These are phyloP conservation scores for Alligator mississippiensis DNA, from an alignment of 2,113 vertebrate genomes.

Conservation along the genomic window DNA sequence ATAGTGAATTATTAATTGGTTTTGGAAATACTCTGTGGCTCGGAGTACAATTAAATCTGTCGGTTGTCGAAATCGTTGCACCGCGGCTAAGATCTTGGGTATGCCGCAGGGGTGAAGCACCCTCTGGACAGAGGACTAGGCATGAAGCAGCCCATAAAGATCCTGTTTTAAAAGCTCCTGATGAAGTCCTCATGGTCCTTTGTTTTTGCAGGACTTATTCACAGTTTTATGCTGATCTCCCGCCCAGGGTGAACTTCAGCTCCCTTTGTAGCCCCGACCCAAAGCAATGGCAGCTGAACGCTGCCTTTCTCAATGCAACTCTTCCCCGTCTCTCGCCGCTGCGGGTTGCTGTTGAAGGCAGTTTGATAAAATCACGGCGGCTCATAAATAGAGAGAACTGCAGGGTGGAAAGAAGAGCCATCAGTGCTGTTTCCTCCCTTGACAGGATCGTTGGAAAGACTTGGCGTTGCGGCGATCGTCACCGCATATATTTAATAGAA, in stretches of 20 bases:
- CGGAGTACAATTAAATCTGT: conserved; percentile 9
- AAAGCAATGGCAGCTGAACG: not conserved
- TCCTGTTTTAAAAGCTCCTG: not conserved
- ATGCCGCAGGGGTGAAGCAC: not conserved
- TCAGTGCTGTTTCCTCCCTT: not conserved
- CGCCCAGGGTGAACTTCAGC: not conserved
- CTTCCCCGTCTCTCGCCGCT: not conserved
- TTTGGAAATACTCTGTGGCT: conserved; percentile 43
- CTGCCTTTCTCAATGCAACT: accelerated
- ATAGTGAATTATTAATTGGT: conserved; percentile 50
- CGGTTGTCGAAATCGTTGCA: not conserved
- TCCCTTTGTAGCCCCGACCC: not conserved
- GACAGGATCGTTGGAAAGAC: not conserved
- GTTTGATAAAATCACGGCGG: not conserved
- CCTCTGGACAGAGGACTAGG: not conserved
- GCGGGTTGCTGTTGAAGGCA: not conserved
- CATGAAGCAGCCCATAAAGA: not conserved
- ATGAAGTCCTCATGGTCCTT: not conserved
- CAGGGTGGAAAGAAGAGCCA: not conserved
- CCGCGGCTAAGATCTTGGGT: not conserved
- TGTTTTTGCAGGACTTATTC: not conserved
- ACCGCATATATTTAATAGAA: conserved; percentile 4
- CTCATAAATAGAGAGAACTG: not conserved
- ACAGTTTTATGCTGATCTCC: not conserved
- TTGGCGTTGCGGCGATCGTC: not conserved